Evolutionary conservation across 2,113 vertebrate species (phyloP), one percentile per base, ranked within the genome.

Genomic region (Peromyscus maniculatus): DNA sequence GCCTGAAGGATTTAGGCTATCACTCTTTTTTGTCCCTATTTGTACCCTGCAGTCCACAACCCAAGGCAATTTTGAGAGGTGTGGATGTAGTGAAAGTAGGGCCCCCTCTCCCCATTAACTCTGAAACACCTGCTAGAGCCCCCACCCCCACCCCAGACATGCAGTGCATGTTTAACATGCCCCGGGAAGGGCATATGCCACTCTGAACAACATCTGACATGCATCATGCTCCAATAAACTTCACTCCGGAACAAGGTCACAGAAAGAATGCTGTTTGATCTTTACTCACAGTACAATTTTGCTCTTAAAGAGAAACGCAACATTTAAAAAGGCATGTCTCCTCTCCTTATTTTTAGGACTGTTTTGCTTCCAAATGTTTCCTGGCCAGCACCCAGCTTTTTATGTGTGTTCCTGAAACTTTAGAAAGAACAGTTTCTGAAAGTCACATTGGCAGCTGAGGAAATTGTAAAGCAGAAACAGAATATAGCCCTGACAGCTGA

Each of bases 371-470:
- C 96, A 97, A 98, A 90, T 97, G 92, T 95, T 89, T 95, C 79
- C 80, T 97, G 97, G 97, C 87, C 71, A 87, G 92, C 87, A 93
- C 89, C 80, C 96, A 98, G 83, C 21, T 93, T 95, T 97, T 91
- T 80, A 83, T 94, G 82, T 93, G 66, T 95, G 94, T 92, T 95
- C 94, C 82, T 96, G 92, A 95, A 94, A 97, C 92, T 97, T 97
- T 55, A 97, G 91, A 97, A 97, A 97, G 92, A 97, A 95, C 88
- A 93, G 93, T 91, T 97, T 97, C 95, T 97, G 93, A 96, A 98
- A 97, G 97, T 97, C 91, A 96, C 90, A 92, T 80, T 93, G 90
- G 90, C 91, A 90, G 71, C 55, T 84, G 96, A 95, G 77, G 96
- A 94, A 95, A 95, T 96, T 93, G 86, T 67, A 92, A 95, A 96